These are phyloP conservation scores for Stenchaetothrips biformis DNA, from an alignment of 2,888 invertebrate genomes.

Conservation along the genomic window DNA sequence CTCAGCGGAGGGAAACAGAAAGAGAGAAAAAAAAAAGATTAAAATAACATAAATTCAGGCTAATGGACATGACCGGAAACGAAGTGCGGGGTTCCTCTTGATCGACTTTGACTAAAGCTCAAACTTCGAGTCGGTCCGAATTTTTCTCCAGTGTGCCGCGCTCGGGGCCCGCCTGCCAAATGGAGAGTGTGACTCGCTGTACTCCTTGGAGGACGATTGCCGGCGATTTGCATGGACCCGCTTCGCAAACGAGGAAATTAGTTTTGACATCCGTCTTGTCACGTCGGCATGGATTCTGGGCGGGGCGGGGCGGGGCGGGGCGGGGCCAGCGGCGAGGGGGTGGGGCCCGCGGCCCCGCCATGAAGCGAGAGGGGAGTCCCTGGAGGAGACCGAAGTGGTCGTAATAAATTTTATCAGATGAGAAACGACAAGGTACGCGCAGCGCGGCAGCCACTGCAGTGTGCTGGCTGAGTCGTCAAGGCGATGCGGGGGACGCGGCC, in stretches of 20 bases:
- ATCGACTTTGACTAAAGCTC: no score
- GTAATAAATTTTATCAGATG: slow-evolving; percentile 25
- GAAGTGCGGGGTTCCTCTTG: no score
- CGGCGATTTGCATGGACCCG: neutral
- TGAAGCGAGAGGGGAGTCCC: neutral
- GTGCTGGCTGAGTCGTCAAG: slow-evolving; percentile 18
- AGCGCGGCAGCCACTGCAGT: neutral
- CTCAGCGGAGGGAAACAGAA: no score
- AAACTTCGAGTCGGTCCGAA: no score
- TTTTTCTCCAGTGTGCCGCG: no score
- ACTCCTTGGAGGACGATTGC: neutral
- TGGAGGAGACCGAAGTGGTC: neutral
- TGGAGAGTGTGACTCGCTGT: no score
- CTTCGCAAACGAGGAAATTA: slow-evolving; percentile 8
- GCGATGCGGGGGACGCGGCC: neutral
- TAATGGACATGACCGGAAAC: no score
- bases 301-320: neutral
- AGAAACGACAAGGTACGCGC: slow-evolving; percentile 24
- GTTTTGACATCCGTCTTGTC: slow-evolving; percentile 21
- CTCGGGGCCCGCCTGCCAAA: no score
- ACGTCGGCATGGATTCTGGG: neutral
- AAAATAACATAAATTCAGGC: no score
- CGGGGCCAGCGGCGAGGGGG: neutral
- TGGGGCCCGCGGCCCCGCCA: no score
- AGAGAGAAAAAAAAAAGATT: no score